phyloP scores from a whole-genome alignment of 2,113 vertebrate genomes.

The Turnix velox region DNA sequence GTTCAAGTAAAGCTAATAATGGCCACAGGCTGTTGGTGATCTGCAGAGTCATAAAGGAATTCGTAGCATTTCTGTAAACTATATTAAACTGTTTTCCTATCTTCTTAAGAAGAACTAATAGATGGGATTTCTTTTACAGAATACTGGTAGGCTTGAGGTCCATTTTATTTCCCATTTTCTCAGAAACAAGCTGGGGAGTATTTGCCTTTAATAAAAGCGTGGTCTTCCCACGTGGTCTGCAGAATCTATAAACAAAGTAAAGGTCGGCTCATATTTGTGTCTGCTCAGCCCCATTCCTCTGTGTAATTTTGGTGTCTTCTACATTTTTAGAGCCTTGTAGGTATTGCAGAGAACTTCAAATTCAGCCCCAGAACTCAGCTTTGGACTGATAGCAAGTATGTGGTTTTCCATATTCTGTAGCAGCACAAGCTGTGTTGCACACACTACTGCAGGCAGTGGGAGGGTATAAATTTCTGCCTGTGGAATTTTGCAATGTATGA shows the following conservation, averaged over 20 bases:
- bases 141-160: not conserved
- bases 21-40: not conserved
- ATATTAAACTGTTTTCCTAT: not conserved
- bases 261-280: not conserved
- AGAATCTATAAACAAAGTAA: not conserved
- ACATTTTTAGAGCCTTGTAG: not conserved
- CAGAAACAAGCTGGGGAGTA: not conserved
- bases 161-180: not conserved
- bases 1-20: not conserved
- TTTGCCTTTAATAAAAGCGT: not conserved
- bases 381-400: not conserved
- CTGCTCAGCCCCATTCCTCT: not conserved
- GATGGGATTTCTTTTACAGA: not conserved
- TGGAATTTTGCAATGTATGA: not conserved
- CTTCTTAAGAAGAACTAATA: not conserved
- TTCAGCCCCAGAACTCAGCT: not conserved
- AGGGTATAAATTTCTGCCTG: not conserved
- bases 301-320: not conserved
- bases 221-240: not conserved
- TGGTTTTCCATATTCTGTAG: not conserved
- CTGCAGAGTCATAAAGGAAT: not conserved
- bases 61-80: not conserved
- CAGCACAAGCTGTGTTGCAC: fast-evolving
- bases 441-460: not conserved
- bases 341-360: not conserved